Evolutionary conservation across 1,140 invertebrate genomes (phyloP).

Genomic region (Scaptomyza graminum): DNA sequence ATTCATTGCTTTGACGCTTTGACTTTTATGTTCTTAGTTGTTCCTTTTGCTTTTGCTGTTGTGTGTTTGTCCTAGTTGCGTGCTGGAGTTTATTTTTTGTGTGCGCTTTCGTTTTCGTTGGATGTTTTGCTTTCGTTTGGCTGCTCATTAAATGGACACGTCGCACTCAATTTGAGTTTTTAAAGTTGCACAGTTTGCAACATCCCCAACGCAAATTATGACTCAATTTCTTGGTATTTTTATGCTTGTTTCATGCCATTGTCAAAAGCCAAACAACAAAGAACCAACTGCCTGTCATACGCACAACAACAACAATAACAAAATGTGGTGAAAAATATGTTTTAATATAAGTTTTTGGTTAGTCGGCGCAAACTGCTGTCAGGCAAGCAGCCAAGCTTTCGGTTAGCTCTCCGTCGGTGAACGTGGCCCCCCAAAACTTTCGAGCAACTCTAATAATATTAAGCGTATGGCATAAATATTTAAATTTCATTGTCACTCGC

Average conservation of each 20-base stretch:
- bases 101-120: conserved; percentile 62
- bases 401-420: conserved; percentile 8
- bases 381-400: conserved; percentile 18
- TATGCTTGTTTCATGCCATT: conserved; percentile 64
- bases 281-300: conserved; percentile 41
- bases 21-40: conserved; percentile 74
- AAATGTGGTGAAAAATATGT: conserved; percentile 74
- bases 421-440: conserved; percentile 43
- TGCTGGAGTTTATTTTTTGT: conserved; percentile 39
- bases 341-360: conserved; percentile 74
- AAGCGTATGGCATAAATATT: conserved; percentile 83
- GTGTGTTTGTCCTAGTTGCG: conserved; percentile 42
- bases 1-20: conserved; percentile 80
- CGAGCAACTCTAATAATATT: conserved; percentile 75
- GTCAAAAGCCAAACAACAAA: conserved; percentile 34
- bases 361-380: conserved; percentile 17
- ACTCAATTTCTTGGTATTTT: conserved; percentile 77
- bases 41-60: conserved; percentile 14
- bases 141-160: conserved; percentile 49
- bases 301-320: conserved; percentile 34
- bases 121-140: conserved; percentile 7
- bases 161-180: conserved; percentile 35
- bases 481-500: conserved; percentile 82
- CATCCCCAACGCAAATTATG: conserved; percentile 59
- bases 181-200: conserved; percentile 45